Evolutionary conservation across 2,797 vertebrate genomes (phyloP).

Genomic region (Hoplostethus mediterraneus): DNA sequence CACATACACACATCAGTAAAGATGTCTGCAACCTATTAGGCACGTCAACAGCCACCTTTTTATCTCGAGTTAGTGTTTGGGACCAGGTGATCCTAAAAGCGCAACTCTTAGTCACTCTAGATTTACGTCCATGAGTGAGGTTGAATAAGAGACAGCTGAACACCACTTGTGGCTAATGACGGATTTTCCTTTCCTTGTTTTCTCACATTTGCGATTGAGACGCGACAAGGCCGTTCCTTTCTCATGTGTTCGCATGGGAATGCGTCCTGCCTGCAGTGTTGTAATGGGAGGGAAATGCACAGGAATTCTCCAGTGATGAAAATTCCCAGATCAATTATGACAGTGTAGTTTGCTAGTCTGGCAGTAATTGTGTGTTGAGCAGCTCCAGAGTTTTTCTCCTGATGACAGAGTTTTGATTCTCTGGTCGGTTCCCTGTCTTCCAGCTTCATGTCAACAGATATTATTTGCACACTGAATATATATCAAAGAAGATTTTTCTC

Average conservation of each 20-base stretch:
- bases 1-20: slow-evolving; percentile 13
- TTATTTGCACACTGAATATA: no score
- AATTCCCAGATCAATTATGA: not conserved
- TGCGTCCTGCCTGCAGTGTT: not conserved
- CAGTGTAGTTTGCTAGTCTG: not conserved
- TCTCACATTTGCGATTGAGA: not conserved
- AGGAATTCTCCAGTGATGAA: no score
- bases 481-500: no score
- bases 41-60: slow-evolving; percentile 14
- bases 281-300: not conserved
- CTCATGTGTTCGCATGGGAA: not conserved
- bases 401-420: not conserved
- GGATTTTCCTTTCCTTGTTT: not conserved
- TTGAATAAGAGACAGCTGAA: not conserved
- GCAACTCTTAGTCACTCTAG: not conserved
- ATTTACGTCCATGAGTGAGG: not conserved
- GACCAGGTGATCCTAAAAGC: not conserved
- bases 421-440: not conserved
- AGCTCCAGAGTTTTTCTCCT: not conserved
- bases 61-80: not conserved
- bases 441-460: no score
- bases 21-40: slow-evolving; percentile 47
- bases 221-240: not conserved
- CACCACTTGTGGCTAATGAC: not conserved
- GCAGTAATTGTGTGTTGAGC: not conserved